These are phyloP conservation scores for Vidua macroura DNA, from an alignment of 2,113 vertebrate genomes.

Conservation along the genomic window DNA sequence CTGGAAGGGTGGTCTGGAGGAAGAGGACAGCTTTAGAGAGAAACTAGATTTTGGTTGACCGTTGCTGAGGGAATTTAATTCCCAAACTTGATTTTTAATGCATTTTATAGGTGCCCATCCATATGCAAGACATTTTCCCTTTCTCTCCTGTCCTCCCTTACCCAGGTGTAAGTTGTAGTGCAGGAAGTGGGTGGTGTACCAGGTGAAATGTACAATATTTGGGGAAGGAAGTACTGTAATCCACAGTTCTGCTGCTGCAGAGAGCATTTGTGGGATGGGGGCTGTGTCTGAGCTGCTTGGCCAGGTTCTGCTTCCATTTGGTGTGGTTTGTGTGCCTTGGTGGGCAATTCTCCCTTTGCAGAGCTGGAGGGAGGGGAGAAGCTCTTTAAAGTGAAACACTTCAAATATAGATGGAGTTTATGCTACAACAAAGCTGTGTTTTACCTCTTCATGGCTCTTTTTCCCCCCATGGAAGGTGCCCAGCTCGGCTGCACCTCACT, in stretches of 20 bases:
- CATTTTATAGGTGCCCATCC: neutral
- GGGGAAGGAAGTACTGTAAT: neutral
- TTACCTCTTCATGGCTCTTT: neutral
- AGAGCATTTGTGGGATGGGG: neutral
- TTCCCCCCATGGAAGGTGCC: neutral
- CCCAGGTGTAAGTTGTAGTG: neutral
- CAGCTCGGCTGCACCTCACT: neutral
- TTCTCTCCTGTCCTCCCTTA: neutral
- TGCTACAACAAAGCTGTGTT: neutral
- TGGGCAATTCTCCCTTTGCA: neutral
- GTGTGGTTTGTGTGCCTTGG: neutral
- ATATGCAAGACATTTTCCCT: neutral
- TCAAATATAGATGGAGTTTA: neutral
- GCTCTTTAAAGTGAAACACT: neutral
- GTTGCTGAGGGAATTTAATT: neutral
- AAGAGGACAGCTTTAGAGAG: neutral
- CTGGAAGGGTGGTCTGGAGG: neutral
- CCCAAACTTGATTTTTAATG: neutral
- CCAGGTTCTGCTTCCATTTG: neutral
- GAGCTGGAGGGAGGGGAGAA: neutral
- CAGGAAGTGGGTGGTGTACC: neutral
- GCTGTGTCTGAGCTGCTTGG: neutral
- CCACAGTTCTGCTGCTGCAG: neutral
- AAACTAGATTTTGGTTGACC: neutral
- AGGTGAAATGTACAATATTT: neutral